These are phyloP conservation scores for Drosophila nr. perissopoda DNA, from an alignment of 2,888 invertebrate genomes.

Conservation along the genomic window DNA sequence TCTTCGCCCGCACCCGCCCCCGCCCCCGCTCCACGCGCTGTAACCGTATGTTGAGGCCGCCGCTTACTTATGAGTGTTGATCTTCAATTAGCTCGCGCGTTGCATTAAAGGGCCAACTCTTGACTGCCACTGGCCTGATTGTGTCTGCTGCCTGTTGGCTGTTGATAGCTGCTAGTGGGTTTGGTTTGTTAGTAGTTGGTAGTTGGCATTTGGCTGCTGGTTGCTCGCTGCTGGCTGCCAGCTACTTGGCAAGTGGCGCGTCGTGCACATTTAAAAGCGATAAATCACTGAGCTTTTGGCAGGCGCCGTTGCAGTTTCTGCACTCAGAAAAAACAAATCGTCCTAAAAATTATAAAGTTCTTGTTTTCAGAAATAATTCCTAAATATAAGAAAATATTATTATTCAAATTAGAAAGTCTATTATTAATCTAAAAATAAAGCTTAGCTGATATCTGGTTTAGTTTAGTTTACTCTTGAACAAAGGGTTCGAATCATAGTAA, in stretches of 20 bases:
- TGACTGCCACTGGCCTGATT: slow-evolving; percentile 30
- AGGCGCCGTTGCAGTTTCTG: slow-evolving; percentile 39
- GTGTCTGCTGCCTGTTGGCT: slow-evolving; percentile 17
- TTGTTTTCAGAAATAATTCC: background rate
- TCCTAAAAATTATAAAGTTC: background rate
- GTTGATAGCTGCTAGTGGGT: slow-evolving; percentile 1
- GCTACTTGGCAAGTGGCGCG: slow-evolving; percentile 54
- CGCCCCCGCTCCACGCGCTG: background rate
- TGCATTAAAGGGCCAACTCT: slow-evolving; percentile 42
- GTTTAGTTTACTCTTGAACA: background rate
- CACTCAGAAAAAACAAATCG: background rate
- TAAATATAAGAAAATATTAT: background rate
- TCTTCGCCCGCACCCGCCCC: no score
- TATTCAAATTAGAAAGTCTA: background rate
- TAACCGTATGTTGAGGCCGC: background rate
- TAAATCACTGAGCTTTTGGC: slow-evolving; percentile 76
- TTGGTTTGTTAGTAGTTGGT: slow-evolving; percentile 11
- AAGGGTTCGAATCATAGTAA: no score
- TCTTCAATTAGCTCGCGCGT: slow-evolving; percentile 68
- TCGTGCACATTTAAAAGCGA: slow-evolving; percentile 75
- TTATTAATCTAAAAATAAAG: background rate
- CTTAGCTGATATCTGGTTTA: background rate
- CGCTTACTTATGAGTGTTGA: slow-evolving; percentile 37
- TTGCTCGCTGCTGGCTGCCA: background rate
- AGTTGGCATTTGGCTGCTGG: slow-evolving; percentile 19